A percentile compares a stretch with the other conserved stretches of the same genome.
phyloP scores from a whole-genome alignment of 2,888 invertebrate species.

The Heliconius charithonia region DNA sequence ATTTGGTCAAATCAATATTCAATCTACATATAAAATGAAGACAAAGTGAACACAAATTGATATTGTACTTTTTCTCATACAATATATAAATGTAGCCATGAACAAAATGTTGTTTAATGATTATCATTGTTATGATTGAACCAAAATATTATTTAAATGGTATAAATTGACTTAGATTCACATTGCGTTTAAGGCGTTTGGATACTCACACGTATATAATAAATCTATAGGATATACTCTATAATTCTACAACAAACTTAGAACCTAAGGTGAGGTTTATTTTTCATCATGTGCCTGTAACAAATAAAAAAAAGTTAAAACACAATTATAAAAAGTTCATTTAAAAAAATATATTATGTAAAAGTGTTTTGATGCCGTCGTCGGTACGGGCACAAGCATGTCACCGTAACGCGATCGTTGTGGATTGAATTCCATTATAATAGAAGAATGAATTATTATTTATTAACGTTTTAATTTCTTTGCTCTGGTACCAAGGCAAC shows the following conservation, averaged over 20 bases:
- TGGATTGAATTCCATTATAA: too few relatives aligned
- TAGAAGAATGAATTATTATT: too few relatives aligned
- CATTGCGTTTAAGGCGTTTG: constrained; percentile 66
- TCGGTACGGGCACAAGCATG: too few relatives aligned
- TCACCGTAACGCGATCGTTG: too few relatives aligned
- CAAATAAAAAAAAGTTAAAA: constrained; percentile 65
- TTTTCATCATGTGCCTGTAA: constrained; percentile 93
- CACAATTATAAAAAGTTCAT: too few relatives aligned
- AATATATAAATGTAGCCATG: neutral
- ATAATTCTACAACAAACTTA: constrained; percentile 74
- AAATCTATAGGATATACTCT: constrained; percentile 65
- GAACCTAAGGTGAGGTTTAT: constrained; percentile 93
- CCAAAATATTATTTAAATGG: constrained; percentile 73
- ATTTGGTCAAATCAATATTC: neutral
- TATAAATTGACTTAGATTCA: constrained; percentile 73
- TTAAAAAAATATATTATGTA: neutral
- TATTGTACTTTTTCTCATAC: neutral
- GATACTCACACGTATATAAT: constrained; percentile 69
- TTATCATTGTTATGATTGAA: constrained; percentile 24
- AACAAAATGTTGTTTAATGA: neutral
- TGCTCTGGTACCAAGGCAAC: too few relatives aligned
- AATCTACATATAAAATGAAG: neutral
- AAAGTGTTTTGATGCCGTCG: too few relatives aligned
- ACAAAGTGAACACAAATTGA: neutral
- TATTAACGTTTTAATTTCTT: too few relatives aligned